phyloP scores from a whole-genome alignment of 2,797 vertebrate species.

The Tolypeutes matacus region DNA sequence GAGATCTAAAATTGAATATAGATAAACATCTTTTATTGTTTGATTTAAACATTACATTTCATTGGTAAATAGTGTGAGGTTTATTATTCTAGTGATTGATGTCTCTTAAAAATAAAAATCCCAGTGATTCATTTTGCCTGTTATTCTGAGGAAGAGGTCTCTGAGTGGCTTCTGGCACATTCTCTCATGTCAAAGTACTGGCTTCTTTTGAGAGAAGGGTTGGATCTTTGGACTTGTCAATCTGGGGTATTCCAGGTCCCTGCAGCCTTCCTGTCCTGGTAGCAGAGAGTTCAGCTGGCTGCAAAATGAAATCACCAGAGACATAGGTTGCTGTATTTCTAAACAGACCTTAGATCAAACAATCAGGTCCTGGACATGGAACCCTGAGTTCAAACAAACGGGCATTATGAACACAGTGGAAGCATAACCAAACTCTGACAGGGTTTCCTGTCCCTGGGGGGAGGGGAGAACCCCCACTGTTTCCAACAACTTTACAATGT shows the following conservation, averaged over 20 bases:
- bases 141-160: conserved; percentile 5
- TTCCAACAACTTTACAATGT: conserved; percentile 53
- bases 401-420: not conserved
- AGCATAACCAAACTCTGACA: not conserved
- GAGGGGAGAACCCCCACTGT: not conserved
- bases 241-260: not conserved
- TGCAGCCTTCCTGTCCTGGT: not conserved
- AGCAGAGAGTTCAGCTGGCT: not conserved
- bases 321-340: not conserved
- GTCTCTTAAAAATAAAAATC: conserved; percentile 4
- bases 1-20: conserved; percentile 59
- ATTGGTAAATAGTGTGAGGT: conserved; percentile 6
- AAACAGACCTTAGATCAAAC: conserved; percentile 31
- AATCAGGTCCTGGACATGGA: conserved; percentile 23
- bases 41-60: conserved; percentile 50
- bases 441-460: conserved; percentile 12
- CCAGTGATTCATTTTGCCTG: not conserved
- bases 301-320: not conserved
- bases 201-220: conserved; percentile 14
- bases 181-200: not conserved
- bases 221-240: not conserved
- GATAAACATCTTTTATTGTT: conserved; percentile 49
- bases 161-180: not conserved
- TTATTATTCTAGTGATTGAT: not conserved
- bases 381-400: not conserved